Evolutionary conservation across 2,888 invertebrate species (phyloP).

Genomic region (Aphelenchoides bicaudatus): DNA sequence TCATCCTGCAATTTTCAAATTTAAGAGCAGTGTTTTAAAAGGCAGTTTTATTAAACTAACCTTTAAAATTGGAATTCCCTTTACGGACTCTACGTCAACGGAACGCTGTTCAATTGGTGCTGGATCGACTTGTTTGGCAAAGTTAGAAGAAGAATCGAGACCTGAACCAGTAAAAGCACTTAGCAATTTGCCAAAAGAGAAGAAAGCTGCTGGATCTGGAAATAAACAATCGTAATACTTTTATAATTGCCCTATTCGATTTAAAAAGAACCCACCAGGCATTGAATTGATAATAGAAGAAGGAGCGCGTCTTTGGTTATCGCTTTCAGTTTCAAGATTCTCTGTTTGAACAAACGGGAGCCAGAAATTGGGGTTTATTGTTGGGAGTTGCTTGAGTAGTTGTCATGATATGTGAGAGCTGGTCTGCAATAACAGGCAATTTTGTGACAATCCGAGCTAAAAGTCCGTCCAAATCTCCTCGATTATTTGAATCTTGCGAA

Average conservation of each 20-base stretch:
- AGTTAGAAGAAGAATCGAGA: conserved; percentile 4
- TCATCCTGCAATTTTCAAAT: conserved; percentile 15
- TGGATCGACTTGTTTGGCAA: no score
- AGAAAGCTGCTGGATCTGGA: conserved; percentile 24
- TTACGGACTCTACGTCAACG: conserved; percentile 20
- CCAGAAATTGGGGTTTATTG: background rate
- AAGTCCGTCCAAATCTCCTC: conserved; percentile 13
- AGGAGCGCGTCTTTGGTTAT: background rate
- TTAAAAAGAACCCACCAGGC: conserved; percentile 19
- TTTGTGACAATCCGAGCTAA: conserved; percentile 16
- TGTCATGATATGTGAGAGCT: background rate
- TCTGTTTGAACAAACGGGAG: background rate
- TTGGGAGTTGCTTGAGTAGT: background rate
- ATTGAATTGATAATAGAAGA: conserved; percentile 23
- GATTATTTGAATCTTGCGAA: background rate
- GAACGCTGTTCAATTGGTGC: conserved; percentile 14
- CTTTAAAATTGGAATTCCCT: conserved; percentile 27
- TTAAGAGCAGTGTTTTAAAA: background rate
- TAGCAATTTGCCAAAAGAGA: conserved; percentile 24
- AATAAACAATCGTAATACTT: background rate
- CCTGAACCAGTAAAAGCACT: conserved; percentile 20
- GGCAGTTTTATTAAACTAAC: conserved; percentile 14
- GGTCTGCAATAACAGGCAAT: conserved; percentile 14
- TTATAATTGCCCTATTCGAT: no score
- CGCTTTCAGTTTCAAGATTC: background rate